These are phyloP conservation scores for Fratercula arctica DNA, from an alignment of 2,797 vertebrate species.

Conservation along the genomic window DNA sequence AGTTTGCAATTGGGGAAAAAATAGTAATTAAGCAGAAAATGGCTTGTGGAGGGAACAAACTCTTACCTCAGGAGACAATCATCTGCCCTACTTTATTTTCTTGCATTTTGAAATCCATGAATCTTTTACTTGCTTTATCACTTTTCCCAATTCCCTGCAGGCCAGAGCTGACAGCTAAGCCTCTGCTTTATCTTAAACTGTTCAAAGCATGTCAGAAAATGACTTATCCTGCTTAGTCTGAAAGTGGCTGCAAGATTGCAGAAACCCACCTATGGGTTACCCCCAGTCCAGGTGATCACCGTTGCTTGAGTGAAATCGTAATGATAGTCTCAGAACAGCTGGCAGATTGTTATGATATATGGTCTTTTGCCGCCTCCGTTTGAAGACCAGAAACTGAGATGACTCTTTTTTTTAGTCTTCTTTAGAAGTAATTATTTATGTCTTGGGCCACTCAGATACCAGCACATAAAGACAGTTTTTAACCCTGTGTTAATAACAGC, in stretches of 20 bases:
- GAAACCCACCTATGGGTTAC: not conserved
- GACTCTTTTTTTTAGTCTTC: not conserved
- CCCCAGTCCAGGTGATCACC: not conserved
- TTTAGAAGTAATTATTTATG: not conserved
- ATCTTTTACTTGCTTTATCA: slow-evolving; percentile 60
- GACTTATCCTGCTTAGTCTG: not conserved
- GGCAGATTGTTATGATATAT: not conserved
- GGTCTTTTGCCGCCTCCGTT: not conserved
- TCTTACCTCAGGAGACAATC: slow-evolving; percentile 37
- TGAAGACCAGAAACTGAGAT: not conserved
- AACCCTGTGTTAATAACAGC: not conserved
- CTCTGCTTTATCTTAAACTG: slow-evolving; percentile 53
- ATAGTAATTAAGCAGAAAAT: not conserved
- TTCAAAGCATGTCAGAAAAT: slow-evolving; percentile 43
- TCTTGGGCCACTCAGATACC: not conserved
- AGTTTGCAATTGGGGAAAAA: not conserved
- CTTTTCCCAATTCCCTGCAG: slow-evolving; percentile 40
- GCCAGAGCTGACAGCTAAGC: slow-evolving; percentile 35
- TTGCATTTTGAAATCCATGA: slow-evolving; percentile 47
- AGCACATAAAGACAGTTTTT: not conserved
- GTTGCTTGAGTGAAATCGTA: not conserved
- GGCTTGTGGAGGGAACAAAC: not conserved
- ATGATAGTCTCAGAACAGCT: not conserved
- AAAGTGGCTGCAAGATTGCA: not conserved
- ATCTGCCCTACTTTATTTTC: slow-evolving; percentile 53